phyloP scores from a whole-genome alignment of 1,140 invertebrate species.

The Bombus balteatus region DNA sequence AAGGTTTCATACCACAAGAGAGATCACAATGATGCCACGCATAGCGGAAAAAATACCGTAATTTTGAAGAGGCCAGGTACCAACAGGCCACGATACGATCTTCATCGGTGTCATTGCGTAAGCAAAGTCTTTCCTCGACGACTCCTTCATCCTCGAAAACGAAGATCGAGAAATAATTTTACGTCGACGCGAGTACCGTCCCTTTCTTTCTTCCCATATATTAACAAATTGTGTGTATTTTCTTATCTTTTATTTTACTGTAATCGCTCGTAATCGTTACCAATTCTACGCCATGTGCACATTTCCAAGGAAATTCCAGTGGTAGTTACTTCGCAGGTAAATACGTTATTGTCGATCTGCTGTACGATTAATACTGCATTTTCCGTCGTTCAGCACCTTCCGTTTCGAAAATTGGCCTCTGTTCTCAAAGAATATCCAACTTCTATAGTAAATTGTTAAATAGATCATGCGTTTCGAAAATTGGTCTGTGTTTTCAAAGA shows the following conservation, averaged over 20 bases:
- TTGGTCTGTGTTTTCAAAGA: too few species aligned
- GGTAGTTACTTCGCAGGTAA: neutral
- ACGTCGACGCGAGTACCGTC: neutral
- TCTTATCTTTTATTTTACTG: conserved; percentile 20
- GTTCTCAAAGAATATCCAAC: neutral
- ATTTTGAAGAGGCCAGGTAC: conserved; percentile 43
- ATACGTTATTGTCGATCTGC: neutral
- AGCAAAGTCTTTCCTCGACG: neutral
- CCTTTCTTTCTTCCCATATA: neutral
- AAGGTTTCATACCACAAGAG: neutral
- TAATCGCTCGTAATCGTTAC: neutral
- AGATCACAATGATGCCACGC: conserved; percentile 19
- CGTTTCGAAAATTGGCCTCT: neutral
- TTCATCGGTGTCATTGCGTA: conserved; percentile 39
- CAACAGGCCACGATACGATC: conserved; percentile 38
- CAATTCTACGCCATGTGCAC: too few species aligned
- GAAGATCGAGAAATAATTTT: neutral
- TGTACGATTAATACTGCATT: neutral
- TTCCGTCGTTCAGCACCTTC: neutral
- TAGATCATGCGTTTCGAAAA: too few species aligned
- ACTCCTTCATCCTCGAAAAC: neutral
- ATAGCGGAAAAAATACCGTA: neutral
- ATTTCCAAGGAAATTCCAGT: neutral
- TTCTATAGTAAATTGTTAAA: neutral
- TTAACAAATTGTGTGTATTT: too few species aligned